A percentile compares a stretch with the other conserved stretches of the same genome.
phyloP scores from a whole-genome alignment of 2,113 vertebrate species.

The Phaethornis superciliosus region DNA sequence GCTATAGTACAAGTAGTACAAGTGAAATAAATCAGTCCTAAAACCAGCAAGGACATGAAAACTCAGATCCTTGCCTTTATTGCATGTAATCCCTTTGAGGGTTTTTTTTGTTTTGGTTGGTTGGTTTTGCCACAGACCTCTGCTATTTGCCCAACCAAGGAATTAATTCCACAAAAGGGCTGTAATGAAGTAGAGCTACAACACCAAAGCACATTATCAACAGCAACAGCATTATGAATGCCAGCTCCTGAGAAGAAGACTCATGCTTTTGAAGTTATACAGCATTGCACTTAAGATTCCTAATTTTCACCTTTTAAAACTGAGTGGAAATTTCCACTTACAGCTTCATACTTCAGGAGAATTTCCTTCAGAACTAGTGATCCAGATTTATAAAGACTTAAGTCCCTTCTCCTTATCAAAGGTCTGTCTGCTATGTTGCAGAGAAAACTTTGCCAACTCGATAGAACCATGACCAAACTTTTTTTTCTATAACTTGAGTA shows the following conservation, averaged over 20 bases:
- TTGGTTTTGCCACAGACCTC: background rate
- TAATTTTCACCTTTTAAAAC: background rate
- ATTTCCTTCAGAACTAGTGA: background rate
- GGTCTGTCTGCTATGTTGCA: background rate
- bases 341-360: background rate
- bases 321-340: background rate
- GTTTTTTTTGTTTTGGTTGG: too few relatives aligned
- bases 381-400: background rate
- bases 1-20: background rate
- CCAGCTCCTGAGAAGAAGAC: background rate
- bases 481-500: background rate
- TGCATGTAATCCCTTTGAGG: background rate
- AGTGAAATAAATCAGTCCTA: background rate
- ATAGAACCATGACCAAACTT: background rate
- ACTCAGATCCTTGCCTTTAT: background rate
- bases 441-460: background rate
- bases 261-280: background rate
- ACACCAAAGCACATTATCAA: background rate
- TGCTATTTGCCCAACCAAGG: background rate
- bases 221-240: background rate
- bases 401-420: conserved; percentile 5
- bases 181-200: background rate
- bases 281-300: background rate
- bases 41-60: background rate
- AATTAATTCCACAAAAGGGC: background rate